These are phyloP conservation scores for Piscicola geometra DNA, from an alignment of 2,888 invertebrate species.

Conservation along the genomic window DNA sequence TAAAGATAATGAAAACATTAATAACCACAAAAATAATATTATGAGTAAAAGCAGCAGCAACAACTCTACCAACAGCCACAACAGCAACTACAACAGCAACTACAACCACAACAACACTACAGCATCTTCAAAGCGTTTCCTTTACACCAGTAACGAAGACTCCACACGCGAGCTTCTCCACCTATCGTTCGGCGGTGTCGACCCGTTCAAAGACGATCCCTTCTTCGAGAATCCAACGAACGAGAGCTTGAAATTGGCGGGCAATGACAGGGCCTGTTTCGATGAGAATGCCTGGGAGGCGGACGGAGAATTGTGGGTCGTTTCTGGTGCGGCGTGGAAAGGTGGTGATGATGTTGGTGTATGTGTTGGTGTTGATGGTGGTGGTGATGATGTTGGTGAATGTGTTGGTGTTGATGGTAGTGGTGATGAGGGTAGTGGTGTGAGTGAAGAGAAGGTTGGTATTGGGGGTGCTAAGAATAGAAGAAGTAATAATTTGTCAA, in stretches of 20 bases:
- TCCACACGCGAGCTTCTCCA: background rate
- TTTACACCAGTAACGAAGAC: background rate
- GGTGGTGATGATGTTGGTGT: background rate
- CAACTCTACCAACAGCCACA: background rate
- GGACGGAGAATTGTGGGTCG: background rate
- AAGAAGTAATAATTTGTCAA: no score
- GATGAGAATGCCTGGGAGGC: background rate
- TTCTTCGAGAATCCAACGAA: conserved; percentile 4
- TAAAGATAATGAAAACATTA: background rate
- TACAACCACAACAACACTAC: background rate
- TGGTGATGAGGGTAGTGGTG: no score
- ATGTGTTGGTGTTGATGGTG: no score
- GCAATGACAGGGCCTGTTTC: background rate
- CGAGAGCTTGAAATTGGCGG: background rate
- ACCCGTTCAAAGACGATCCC: conserved; percentile 29
- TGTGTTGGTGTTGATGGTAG: background rate
- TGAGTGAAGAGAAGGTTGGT: no score
- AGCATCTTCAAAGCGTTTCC: background rate
- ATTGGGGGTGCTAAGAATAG: no score
- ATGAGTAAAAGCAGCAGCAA: no score
- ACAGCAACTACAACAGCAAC: background rate
- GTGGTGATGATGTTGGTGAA: background rate
- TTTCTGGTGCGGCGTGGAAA: no score
- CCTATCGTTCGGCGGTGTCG: conserved; percentile 21
- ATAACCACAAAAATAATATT: background rate